Evolutionary conservation across 1,140 invertebrate species (phyloP).

Genomic region (Drosophila burlai): DNA sequence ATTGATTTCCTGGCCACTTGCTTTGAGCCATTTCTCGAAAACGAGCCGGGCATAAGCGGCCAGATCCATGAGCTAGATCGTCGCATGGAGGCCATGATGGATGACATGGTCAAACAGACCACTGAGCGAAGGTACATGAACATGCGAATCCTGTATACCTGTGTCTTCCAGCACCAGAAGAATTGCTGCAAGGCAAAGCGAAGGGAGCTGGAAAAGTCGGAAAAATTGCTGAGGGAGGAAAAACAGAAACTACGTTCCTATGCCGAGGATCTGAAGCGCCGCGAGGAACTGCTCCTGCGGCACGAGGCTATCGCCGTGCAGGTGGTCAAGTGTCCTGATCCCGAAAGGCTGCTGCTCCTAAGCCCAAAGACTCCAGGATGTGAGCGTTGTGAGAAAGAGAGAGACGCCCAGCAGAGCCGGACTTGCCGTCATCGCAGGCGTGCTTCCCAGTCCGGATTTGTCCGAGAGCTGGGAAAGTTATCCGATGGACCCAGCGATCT

Average conservation of each 20-base stretch:
- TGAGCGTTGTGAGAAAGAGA: not conserved
- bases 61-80: constrained; percentile 42
- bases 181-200: constrained; percentile 17
- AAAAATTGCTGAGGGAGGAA: constrained; percentile 1
- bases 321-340: not conserved
- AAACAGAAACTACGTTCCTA: not conserved
- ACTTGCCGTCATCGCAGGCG: not conserved
- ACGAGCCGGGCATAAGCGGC: constrained; percentile 12
- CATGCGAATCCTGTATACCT: constrained; percentile 48
- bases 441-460: not conserved
- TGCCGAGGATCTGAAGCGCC: constrained; percentile 26
- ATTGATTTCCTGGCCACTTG: constrained; percentile 47
- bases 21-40: constrained; percentile 31
- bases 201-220: constrained; percentile 1
- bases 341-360: not conserved
- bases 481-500: constrained; percentile 14
- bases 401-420: no score
- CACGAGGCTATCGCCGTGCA: constrained; percentile 1
- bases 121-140: constrained; percentile 46
- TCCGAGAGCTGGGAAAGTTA: constrained; percentile 3
- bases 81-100: constrained; percentile 41
- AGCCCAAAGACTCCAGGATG: not conserved
- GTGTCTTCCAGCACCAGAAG: constrained; percentile 44
- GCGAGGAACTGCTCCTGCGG: constrained; percentile 13
- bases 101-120: constrained; percentile 24